Percentiles rank a stretch among this genome's conserved stretches.
Evolutionary conservation across 1,140 invertebrate species (phyloP).

Genomic region (Limonius californicus): DNA sequence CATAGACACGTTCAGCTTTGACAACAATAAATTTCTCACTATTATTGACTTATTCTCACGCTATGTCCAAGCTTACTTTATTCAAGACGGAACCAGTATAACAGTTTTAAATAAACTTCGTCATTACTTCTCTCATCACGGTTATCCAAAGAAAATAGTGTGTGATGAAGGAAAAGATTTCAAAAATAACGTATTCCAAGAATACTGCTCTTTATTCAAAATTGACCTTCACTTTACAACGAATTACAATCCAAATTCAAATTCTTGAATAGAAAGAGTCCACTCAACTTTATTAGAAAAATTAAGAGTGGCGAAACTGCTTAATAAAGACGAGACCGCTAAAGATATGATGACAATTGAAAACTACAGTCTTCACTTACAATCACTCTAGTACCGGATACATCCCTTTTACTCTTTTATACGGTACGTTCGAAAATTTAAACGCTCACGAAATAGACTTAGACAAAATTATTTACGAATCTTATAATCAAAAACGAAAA

Average conservation of each 20-base stretch:
- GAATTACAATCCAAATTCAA: neutral
- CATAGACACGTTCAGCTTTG: slow-evolving; percentile 32
- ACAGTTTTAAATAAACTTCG: slow-evolving; percentile 20
- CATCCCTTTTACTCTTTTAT: no score
- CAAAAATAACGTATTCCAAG: slow-evolving; percentile 21
- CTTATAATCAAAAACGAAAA: no score
- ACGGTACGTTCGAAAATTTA: no score
- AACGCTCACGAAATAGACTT: no score
- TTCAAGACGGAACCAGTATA: slow-evolving; percentile 11
- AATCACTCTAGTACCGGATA: no score
- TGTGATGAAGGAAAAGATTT: slow-evolving; percentile 22
- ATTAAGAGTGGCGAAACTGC: neutral
- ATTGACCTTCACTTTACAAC: slow-evolving; percentile 25
- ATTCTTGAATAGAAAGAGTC: slow-evolving; percentile 5
- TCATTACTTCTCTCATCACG: slow-evolving; percentile 19
- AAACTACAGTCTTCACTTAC: no score
- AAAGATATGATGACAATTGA: no score
- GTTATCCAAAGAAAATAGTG: slow-evolving; percentile 19
- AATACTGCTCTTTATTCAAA: slow-evolving; percentile 26
- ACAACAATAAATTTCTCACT: slow-evolving; percentile 29
- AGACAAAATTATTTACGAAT: no score
- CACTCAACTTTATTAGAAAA: slow-evolving; percentile 18
- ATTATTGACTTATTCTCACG: slow-evolving; percentile 28
- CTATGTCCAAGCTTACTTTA: slow-evolving; percentile 14
- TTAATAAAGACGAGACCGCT: neutral